Evolutionary conservation across 1,140 invertebrate genomes (phyloP), one percentile per base, ranked within the genome.

Genomic region (Hyphantria cunea): DNA sequence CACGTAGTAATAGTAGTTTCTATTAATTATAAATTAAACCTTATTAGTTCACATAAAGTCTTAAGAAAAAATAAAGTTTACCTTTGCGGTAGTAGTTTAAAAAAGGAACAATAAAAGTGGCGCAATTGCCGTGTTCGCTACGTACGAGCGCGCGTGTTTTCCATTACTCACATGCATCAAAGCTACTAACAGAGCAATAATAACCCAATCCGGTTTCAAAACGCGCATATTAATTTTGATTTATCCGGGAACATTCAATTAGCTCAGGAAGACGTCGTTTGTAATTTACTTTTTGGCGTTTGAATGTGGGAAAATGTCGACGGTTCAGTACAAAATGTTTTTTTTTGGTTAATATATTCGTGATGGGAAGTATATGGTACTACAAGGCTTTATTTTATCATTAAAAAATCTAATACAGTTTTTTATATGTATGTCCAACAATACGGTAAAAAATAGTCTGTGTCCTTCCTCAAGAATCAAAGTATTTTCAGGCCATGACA

Each of bases 211-310:
- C 58, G 47, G 61, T 69, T 76, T 70, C 65, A 55, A 65, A 59
- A 61, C 66, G 64, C 41, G 52, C 70, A 67, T 68, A 76, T 76
- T 76, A 72, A 64, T 66, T 66, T 45, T 70, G 61, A 77, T 77
- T 77, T 77, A 74, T 77, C 62, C 64, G 55, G 68, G 72, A 74
- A 69, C 69, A 72, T 80, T 80, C 76, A 83, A 83, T 83, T 83
- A 82, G 70, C 70, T 66, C 51, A 66, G 64, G 68, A 75, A 74
- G 66, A 67, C 53, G 55, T 70, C 72, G 65, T 72, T 78, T 72
- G 70, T 73, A 66, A 72, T 78, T 72, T 70, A 63, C 58, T 64
- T 58, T 52, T 39, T 33, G 42, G 41, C 52, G 64, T 54, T 61
- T 41, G 17, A 34, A 60, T 39, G 8, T 39, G 12, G 11, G 6